These are phyloP conservation scores for Torymus texanus DNA, from an alignment of 2,888 invertebrate genomes.

Conservation along the genomic window DNA sequence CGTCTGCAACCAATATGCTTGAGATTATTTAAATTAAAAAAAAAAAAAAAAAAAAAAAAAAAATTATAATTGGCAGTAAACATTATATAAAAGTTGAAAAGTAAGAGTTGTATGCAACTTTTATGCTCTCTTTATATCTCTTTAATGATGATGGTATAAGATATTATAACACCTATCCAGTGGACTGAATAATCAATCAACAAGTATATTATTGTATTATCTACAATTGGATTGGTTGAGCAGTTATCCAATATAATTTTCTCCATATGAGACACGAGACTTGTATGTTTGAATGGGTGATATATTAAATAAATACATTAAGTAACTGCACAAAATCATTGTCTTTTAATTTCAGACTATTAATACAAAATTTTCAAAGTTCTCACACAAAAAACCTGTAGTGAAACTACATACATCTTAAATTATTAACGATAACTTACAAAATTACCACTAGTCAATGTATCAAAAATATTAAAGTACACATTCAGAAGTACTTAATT, in stretches of 20 bases:
- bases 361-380: neutral
- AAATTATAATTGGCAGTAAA: slow-evolving; percentile 46
- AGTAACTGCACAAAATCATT: slow-evolving; percentile 48
- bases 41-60: too few relatives aligned
- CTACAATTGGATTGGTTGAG: slow-evolving; percentile 52
- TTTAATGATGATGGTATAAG: slow-evolving; percentile 42
- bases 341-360: slow-evolving; percentile 9
- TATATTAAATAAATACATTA: slow-evolving; percentile 65
- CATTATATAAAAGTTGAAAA: slow-evolving; percentile 38
- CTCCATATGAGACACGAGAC: slow-evolving; percentile 63
- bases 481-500: too few relatives aligned
- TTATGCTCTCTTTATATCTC: slow-evolving; percentile 43
- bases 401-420: neutral
- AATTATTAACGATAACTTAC: too few relatives aligned
- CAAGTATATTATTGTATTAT: slow-evolving; percentile 28
- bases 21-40: slow-evolving; percentile 40
- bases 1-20: slow-evolving; percentile 41
- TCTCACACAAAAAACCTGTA: neutral
- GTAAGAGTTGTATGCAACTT: slow-evolving; percentile 36
- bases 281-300: slow-evolving; percentile 68
- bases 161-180: slow-evolving; percentile 43
- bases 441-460: too few relatives aligned
- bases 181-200: slow-evolving; percentile 53
- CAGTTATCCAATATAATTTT: slow-evolving; percentile 61
- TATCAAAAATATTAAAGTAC: too few relatives aligned